Base-by-base conservation (phyloP, 2,888 invertebrate genomes). In the Perizoma affinitatum region DNA sequence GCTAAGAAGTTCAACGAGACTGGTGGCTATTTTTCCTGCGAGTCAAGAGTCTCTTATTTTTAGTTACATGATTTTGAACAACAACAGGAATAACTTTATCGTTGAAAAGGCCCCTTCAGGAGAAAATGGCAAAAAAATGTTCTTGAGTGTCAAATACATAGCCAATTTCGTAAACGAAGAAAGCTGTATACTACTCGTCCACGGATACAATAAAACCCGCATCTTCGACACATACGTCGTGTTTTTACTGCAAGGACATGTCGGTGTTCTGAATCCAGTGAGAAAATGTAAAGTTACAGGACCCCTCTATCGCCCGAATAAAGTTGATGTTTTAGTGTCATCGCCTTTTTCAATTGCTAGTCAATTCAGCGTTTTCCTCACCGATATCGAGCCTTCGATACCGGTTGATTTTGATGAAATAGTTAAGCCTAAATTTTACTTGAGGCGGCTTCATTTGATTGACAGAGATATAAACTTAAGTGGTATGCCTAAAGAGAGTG, bases 191-290 rank as follows among this genome's bases (percentile, higher is more conserved):
- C 80, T 92, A 38, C 74, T 92, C 6, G 77, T 91, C 41, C 87
- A 90, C 61, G 91, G 91, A 38, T 88, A 87, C 56, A 92, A 89
- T 61, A 91, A 91, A 80, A 88, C 89, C 57, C 77, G 90, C 71
- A 84, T 92, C 62, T 92, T 90, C 65, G 92, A 92, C 65, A 88
- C 90, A 0, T 91, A 88, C 52, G 76, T 90, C 40, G 70, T 86
- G 57, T 90, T 91, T 73, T 42, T 80, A 54, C 82, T 92, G 4
- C 65, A 76, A 33, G 92, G 91, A 5, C 58, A 74, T 22, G 76
- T 86, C 34, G 85, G 88, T 4, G 63, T 74, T 34, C 69, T 90
- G 44, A 80, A 72, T 60, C 90, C 91, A 40, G 55, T 82, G 5
- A 80, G 75, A 69, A 91, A 89, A 75, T 88, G 84, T 68, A 91